Evolutionary conservation across 2,797 vertebrate species (phyloP).

Genomic region (Propithecus deckenii): DNA sequence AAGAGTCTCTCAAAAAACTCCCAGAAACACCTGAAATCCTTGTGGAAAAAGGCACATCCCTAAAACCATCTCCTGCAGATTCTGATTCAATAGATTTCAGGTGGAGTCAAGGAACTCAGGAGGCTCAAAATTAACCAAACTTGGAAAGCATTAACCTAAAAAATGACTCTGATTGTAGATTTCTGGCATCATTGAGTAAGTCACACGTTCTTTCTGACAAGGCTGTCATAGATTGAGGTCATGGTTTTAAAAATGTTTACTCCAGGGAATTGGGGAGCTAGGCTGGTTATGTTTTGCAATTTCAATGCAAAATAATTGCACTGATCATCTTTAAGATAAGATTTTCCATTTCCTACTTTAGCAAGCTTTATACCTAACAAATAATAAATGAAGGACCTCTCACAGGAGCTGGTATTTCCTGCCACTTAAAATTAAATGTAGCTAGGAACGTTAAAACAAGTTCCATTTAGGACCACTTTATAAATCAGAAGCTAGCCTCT

Average conservation of each 20-base stretch:
- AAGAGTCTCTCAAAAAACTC: not conserved
- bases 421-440: not conserved
- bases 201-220: constrained; percentile 8
- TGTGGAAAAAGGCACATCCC: not conserved
- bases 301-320: constrained; percentile 12
- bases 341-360: constrained; percentile 21
- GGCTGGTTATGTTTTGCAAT: not conserved
- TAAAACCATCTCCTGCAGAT: not conserved
- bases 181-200: not conserved
- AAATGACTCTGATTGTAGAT: not conserved
- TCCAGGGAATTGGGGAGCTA: not conserved
- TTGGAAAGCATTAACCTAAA: not conserved
- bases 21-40: not conserved
- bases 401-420: constrained; percentile 10
- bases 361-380: constrained; percentile 1
- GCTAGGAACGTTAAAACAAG: not conserved
- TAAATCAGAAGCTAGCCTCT: not conserved
- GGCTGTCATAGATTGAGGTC: not conserved
- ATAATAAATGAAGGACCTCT: constrained; percentile 2
- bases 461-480: constrained; percentile 26
- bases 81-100: not conserved
- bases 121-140: not conserved
- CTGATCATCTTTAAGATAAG: not conserved
- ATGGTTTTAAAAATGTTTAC: constrained; percentile 27
- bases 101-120: not conserved